These are phyloP conservation scores for Odontomyia ornata DNA, from an alignment of 2,888 invertebrate species.

Conservation along the genomic window DNA sequence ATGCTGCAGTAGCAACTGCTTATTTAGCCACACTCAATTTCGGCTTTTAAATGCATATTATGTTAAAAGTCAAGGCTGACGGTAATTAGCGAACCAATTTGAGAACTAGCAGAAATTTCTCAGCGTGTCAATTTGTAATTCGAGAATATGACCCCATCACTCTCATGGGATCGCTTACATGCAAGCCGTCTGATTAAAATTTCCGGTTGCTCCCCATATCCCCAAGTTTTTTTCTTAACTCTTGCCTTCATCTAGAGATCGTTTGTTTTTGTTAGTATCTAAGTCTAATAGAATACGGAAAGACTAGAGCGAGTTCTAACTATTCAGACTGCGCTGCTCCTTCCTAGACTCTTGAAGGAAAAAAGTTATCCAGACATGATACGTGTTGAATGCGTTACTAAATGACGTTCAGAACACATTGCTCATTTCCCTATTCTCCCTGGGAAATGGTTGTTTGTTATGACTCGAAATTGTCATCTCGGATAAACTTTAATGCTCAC, in stretches of 20 bases:
- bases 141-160: slow-evolving; percentile 26
- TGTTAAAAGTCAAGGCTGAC: no score
- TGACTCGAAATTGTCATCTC: slow-evolving; percentile 45
- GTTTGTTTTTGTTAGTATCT: slow-evolving; percentile 22
- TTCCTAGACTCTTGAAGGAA: slow-evolving; percentile 24
- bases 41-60: no score
- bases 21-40: not conserved
- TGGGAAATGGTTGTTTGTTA: slow-evolving; percentile 39
- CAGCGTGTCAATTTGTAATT: slow-evolving; percentile 33
- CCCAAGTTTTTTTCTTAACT: not conserved
- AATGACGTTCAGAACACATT: slow-evolving; percentile 3
- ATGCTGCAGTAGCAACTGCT: not conserved
- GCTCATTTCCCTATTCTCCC: slow-evolving; percentile 33
- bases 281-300: not conserved
- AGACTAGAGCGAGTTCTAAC: not conserved
- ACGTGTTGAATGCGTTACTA: not conserved
- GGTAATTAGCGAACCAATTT: slow-evolving; percentile 32
- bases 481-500: slow-evolving; percentile 24
- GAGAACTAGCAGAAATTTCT: slow-evolving; percentile 19
- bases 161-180: slow-evolving; percentile 16
- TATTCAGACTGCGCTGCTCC: not conserved
- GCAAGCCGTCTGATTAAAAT: slow-evolving; percentile 34
- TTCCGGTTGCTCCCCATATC: slow-evolving; percentile 30
- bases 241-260: not conserved
- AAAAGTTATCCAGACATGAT: not conserved